Conservation (phyloP, 2,113 vertebrate genomes). For the Centrocercus urophasianus region DNA sequence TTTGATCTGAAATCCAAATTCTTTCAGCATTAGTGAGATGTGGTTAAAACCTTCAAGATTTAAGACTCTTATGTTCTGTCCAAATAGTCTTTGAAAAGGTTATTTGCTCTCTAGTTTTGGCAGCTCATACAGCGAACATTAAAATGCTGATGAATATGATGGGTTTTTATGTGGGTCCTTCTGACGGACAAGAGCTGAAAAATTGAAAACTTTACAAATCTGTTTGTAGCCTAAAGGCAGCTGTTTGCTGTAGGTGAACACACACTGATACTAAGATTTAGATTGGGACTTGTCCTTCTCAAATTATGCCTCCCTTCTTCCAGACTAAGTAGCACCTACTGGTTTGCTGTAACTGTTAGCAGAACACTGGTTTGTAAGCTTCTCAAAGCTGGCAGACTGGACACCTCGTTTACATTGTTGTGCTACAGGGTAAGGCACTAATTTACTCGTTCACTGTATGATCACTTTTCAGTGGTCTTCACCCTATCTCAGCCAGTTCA, state of each 20-base stretch:
- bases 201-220: neutral
- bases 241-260: accelerated
- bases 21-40: neutral
- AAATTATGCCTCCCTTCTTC: neutral
- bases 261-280: neutral
- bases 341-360: neutral
- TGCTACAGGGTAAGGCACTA: neutral
- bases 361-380: neutral
- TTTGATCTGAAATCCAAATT: neutral
- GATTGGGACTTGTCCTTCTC: neutral
- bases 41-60: neutral
- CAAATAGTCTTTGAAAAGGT: neutral
- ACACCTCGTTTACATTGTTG: neutral
- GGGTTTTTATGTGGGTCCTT: neutral
- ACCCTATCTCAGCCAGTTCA: neutral
- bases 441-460: neutral
- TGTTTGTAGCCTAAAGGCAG: neutral
- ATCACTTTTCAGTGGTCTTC: neutral
- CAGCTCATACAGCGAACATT: neutral
- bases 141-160: neutral
- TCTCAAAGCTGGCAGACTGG: neutral
- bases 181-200: neutral
- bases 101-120: neutral
- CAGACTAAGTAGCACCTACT: neutral
- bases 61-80: neutral